These are phyloP conservation scores for Drosophila multiciliata DNA, from an alignment of 2,888 invertebrate species.

Conservation along the genomic window DNA sequence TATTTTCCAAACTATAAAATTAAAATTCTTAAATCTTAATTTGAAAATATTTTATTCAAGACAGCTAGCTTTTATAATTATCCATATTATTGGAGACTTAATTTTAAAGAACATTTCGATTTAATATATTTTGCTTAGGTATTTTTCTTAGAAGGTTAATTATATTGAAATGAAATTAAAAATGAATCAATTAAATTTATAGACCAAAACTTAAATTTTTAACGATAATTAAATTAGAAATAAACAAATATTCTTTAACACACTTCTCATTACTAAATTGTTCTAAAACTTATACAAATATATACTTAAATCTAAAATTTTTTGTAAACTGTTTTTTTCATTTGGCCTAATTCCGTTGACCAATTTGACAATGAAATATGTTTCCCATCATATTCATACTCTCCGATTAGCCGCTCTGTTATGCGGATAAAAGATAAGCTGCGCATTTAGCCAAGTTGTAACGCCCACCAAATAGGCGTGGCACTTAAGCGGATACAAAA, in stretches of 20 bases:
- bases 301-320: background rate
- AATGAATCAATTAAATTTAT: no score
- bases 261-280: no score
- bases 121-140: no score
- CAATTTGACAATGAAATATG: background rate
- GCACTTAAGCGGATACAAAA: slow-evolving; percentile 2
- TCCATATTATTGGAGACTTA: no score
- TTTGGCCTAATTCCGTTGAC: background rate
- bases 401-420: background rate
- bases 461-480: slow-evolving; percentile 15
- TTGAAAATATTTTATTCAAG: background rate
- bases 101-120: no score
- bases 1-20: background rate
- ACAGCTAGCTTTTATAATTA: no score
- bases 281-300: background rate
- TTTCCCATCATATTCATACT: background rate
- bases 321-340: no score
- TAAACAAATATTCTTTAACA: no score
- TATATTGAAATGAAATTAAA: no score
- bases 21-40: background rate
- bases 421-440: slow-evolving; percentile 12
- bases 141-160: no score
- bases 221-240: no score
- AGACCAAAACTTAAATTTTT: no score
- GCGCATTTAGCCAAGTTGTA: background rate